Percentiles rank a stretch among this genome's conserved stretches.
These are phyloP conservation scores for Nothoprocta pentlandii DNA, from an alignment of 2,113 vertebrate genomes.

Conservation along the genomic window DNA sequence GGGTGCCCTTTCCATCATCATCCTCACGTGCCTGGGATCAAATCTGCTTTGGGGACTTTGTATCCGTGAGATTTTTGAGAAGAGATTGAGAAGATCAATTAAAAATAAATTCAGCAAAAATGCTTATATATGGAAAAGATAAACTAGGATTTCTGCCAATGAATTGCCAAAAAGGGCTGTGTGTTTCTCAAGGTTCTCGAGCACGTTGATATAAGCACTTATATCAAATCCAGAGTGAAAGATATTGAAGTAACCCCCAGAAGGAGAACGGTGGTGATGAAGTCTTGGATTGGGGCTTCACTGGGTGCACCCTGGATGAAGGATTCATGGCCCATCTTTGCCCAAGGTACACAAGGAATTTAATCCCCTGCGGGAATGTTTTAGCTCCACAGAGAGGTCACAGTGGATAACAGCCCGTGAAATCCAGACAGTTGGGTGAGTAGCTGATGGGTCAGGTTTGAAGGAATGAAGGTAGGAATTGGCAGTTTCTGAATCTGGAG, in stretches of 20 bases:
- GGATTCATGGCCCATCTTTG: neutral
- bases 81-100: neutral
- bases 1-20: too few relatives aligned
- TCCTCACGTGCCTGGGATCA: too few relatives aligned
- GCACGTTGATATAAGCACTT: neutral
- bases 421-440: neutral
- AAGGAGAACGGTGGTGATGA: neutral
- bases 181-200: neutral
- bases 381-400: neutral
- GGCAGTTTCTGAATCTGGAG: neutral
- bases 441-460: neutral
- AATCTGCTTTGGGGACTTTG: too few relatives aligned
- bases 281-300: neutral
- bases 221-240: neutral
- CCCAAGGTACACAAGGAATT: fast-evolving
- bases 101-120: neutral
- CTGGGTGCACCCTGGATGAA: neutral
- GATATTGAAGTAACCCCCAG: neutral
- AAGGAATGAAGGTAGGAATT: neutral
- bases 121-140: too few relatives aligned
- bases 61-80: too few relatives aligned
- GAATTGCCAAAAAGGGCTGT: neutral
- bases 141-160: neutral
- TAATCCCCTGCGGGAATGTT: neutral
- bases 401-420: neutral